Base-by-base conservation (phyloP, 2,797 vertebrate species). In the Botia almorhae region DNA sequence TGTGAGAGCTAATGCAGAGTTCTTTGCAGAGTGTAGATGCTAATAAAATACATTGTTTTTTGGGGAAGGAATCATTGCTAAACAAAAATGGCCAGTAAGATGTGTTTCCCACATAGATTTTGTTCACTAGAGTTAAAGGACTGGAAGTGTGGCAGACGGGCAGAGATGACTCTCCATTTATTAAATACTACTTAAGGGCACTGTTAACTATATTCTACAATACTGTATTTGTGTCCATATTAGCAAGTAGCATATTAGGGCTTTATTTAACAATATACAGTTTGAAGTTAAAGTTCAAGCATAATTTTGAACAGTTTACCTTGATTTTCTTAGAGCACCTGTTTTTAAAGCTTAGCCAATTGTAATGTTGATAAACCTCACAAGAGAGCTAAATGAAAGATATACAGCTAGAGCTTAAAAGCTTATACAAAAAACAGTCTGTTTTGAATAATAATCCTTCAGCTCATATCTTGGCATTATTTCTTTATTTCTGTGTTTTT, bases 371-470 rank as follows among this genome's bases (percentile, higher is more conserved):
- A 63, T 63, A 63, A 63, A 29, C 17, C 7, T 23, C 21, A 10
- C n/a, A 50, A 65, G n/a, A 60, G 63, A n/a, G 39, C n/a, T 58
- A 50, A 43, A 19, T 48, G 0, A 17, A 29, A 63, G 14, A 7
- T 61, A 7, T 46, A 67, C 63, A 67, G 16, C 36, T 13, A 10
- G 17, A 65, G 36, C 11, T 73, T 65, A 43, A 48, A 48, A 73
- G 64, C 33, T n/a, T 21, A 7, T 46, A 56, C 53, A 73, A 83
- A 85, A 89, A 60, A 4, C 21, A 12, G 21, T 60, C 60, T 92
- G 89, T 89, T 93, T 88, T 84, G 82, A 91, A 90, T 92, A 89
- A 87, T 85, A 74, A 84, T 83, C 83, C 81, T 74, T 46, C 48
- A 76, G 82, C 86, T 87, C 82, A 88, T 87, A 89, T 82, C 82